Evolutionary conservation across 92 coral and sea anemone genomes (phyloP), one percentile per base, ranked within the genome.

Genomic region (Epizoanthus scotinus): DNA sequence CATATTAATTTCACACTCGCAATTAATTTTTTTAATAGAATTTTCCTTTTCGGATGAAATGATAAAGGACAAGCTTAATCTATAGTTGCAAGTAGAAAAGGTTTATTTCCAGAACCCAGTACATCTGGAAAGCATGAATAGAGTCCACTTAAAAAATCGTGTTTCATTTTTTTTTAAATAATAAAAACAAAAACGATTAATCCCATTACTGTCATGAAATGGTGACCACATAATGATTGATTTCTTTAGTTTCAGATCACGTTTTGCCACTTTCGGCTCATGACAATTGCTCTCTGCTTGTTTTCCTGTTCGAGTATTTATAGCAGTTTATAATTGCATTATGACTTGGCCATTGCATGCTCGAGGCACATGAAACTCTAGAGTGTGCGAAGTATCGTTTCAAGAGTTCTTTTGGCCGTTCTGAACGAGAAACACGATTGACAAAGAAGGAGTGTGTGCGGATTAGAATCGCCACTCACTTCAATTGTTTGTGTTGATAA

Each of bases 251-350:
- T 56, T 34, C 54, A 74, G 66, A 75, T 75, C 81, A 75, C 69
- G 81, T 75, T 75, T 75, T 22, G 18, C 55, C 61, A 19, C 42
- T 57, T 75, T 47, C 52, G 52, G 52, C 14, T 34, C 18, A 36
- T 59, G 66, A 75, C 81, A 59, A 75, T 36, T 58, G 31, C 6
- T 54, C 47, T 75, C 68, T 22, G 81, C 55, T 75, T 75, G 42
- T 21, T 58, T 67, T 75, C 34, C 15, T 20, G 19, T 67, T 75
- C 17, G 55, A 58, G 40, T 75, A 57, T 75, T 58, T 58, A 75
- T 75, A 75, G 53, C 81, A 52, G 21, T 36, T 75, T 75, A 75
- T 75, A 75, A 75, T 58, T 36, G 25, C 81, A 75, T 75, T 75
- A 75, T 24, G 18, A 59, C 8, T 2, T 58, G 26, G 21, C 20